These are phyloP conservation scores for Dryobates pubescens DNA, from an alignment of 2,797 vertebrate genomes.

Conservation along the genomic window DNA sequence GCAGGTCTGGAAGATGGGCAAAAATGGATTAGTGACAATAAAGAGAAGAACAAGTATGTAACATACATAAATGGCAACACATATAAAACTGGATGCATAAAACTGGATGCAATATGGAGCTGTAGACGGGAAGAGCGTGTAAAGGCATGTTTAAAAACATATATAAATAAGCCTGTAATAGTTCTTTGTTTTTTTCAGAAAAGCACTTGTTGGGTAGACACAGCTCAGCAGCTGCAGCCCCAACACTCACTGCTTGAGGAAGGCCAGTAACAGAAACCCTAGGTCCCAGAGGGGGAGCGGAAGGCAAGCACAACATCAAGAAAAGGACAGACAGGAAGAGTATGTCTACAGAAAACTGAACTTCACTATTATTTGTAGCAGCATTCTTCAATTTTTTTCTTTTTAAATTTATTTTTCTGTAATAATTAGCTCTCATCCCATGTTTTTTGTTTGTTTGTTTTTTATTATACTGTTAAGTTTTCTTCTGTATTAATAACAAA, in stretches of 20 bases:
- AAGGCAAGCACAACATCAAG: neutral
- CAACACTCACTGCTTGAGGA: accelerated
- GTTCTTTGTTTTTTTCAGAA: neutral
- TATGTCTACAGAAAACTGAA: neutral
- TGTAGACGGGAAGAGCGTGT: neutral
- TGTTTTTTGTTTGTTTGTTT: neutral
- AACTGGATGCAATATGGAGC: neutral
- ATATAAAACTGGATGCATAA: neutral
- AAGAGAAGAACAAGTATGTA: neutral
- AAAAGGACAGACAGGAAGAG: neutral
- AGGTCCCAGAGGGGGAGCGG: neutral
- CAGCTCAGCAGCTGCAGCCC: accelerated
- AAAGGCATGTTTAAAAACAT: neutral
- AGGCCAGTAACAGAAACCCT: accelerated
- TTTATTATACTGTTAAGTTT: neutral
- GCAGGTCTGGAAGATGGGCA: neutral
- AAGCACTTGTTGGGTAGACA: neutral
- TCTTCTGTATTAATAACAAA: neutral
- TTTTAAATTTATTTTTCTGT: neutral
- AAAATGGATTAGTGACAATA: neutral
- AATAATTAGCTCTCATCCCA: neutral
- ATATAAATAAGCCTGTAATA: neutral
- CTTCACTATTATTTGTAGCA: neutral
- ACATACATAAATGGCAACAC: neutral
- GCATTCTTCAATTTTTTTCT: neutral